Conservation (phyloP, 2,113 vertebrate species). For the Hippolais icterina region DNA sequence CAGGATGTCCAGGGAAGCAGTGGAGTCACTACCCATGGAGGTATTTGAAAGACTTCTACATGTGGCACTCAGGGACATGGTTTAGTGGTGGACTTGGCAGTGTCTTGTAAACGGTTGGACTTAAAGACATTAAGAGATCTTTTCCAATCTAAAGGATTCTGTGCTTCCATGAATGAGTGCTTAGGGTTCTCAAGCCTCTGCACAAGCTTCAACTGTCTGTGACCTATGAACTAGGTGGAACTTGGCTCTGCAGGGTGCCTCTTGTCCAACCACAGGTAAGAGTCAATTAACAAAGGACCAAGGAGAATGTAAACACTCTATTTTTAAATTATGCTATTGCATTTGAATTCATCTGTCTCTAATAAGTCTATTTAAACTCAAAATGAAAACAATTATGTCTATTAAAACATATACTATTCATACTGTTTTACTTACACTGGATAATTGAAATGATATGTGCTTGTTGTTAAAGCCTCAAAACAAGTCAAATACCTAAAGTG, state of each 20-base stretch:
- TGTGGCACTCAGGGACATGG: neutral
- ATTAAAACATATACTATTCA: neutral
- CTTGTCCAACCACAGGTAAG: neutral
- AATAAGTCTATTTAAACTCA: neutral
- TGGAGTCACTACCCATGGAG: neutral
- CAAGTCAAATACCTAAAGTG: neutral
- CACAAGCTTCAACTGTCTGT: neutral
- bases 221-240: neutral
- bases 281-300: neutral
- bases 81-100: neutral
- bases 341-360: neutral
- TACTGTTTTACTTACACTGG: neutral
- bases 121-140: neutral
- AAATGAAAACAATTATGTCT: neutral
- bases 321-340: neutral
- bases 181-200: neutral
- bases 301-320: neutral
- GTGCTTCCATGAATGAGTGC: neutral
- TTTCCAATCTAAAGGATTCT: neutral
- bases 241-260: neutral
- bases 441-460: neutral
- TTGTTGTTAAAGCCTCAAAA: neutral
- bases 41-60: neutral
- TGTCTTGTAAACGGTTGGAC: fast-evolving
- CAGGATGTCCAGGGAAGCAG: neutral